Conservation (phyloP, 2,797 vertebrate genomes). For the Macrochelys suwanniensis region DNA sequence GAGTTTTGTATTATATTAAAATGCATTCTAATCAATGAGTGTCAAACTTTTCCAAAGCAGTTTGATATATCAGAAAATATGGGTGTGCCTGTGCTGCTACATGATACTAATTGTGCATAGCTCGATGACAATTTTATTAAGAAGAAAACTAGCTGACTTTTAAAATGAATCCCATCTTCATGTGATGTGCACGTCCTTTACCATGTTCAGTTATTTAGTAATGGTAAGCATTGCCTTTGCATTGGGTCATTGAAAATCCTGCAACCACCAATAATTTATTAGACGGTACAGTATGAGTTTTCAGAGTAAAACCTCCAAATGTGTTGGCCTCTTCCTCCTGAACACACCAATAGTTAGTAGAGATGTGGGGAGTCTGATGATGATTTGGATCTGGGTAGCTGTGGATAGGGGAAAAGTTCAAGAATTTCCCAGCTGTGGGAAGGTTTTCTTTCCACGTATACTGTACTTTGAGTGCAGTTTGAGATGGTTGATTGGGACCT, state of each 20-base stretch:
- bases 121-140: neutral
- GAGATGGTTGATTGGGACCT: neutral
- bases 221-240: neutral
- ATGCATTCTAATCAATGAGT: neutral
- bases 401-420: neutral
- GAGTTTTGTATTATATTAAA: neutral
- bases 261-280: neutral
- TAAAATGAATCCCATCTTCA: neutral
- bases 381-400: neutral
- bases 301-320: neutral
- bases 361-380: neutral
- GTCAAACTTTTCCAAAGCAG: neutral
- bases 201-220: neutral
- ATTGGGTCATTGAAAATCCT: neutral
- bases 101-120: neutral
- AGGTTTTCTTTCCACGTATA: neutral
- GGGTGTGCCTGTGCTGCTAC: neutral
- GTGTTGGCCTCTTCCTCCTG: neutral
- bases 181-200: accelerated
- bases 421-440: neutral
- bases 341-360: neutral
- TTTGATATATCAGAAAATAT: neutral
- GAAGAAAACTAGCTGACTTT: neutral
- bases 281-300: neutral
- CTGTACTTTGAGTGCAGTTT: neutral